Percentiles rank a stretch among this genome's conserved stretches.
phyloP scores from a whole-genome alignment of 2,888 invertebrate genomes.

The Coelopa pilipes region DNA sequence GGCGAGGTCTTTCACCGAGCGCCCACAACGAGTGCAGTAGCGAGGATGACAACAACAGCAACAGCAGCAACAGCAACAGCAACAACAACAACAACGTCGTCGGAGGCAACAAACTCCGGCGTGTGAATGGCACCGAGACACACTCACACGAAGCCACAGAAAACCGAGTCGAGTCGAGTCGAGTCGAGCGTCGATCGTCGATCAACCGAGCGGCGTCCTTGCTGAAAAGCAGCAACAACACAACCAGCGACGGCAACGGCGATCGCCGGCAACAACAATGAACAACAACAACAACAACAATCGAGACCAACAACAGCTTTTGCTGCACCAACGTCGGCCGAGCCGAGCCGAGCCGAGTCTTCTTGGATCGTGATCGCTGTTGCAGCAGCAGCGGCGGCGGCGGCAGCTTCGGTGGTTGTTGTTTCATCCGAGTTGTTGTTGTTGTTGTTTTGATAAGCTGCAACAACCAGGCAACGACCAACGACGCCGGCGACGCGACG shows the following conservation, averaged over 20 bases:
- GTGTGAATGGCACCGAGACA: slow-evolving; percentile 29
- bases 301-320: slow-evolving; percentile 18
- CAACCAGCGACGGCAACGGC: slow-evolving; percentile 17
- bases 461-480: no score
- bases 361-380: slow-evolving; percentile 16
- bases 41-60: slow-evolving; percentile 13
- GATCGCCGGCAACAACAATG: slow-evolving; percentile 11
- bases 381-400: slow-evolving; percentile 9
- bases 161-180: background rate
- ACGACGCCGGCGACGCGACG: slow-evolving; percentile 51
- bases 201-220: slow-evolving; percentile 26
- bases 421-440: no score
- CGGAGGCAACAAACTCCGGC: slow-evolving; percentile 29
- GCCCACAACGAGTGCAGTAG: slow-evolving; percentile 7
- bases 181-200: slow-evolving; percentile 13
- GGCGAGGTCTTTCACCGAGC: no score
- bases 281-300: slow-evolving; percentile 15
- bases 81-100: background rate
- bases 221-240: background rate
- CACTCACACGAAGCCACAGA: slow-evolving; percentile 26
- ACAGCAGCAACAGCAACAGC: background rate
- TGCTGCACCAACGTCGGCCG: slow-evolving; percentile 27
- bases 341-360: no score
- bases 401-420: background rate
- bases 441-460: background rate